Percentiles rank a stretch among this genome's conserved stretches.
Evolutionary conservation across 2,113 vertebrate genomes (phyloP).

Genomic region (Heptranchias perlo): DNA sequence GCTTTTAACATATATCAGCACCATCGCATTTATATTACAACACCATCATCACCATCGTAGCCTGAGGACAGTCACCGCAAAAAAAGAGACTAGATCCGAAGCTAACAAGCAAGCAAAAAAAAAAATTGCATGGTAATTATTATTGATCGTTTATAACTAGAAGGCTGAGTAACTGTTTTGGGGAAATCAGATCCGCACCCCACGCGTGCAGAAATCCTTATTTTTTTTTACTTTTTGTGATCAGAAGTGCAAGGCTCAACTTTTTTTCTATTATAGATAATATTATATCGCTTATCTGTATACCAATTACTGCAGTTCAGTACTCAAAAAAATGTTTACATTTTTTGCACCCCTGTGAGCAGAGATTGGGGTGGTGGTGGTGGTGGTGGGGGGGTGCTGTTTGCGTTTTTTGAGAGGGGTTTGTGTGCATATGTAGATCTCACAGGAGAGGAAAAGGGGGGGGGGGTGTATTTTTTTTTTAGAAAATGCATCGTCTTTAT

Average conservation of each 20-base stretch:
- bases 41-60: conserved; percentile 30
- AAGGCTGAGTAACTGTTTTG: conserved; percentile 14
- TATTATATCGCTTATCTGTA: background rate
- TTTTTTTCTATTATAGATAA: background rate
- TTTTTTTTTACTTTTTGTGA: background rate
- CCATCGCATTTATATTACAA: conserved; percentile 14
- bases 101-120: conserved; percentile 18
- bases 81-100: conserved; percentile 17
- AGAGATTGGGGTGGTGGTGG: background rate
- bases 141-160: conserved; percentile 30
- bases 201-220: background rate
- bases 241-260: conserved; percentile 13
- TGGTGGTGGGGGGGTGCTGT: background rate
- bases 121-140: conserved; percentile 34
- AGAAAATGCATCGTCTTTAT: background rate
- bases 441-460: background rate
- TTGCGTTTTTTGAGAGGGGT: background rate
- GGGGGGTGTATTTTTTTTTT: background rate
- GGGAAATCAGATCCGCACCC: background rate
- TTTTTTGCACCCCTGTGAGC: background rate
- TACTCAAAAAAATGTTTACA: background rate
- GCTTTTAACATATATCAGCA: conserved; percentile 31
- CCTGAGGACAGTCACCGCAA: conserved; percentile 35
- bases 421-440: background rate
- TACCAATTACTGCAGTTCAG: background rate